Base-by-base conservation (phyloP, 2,797 vertebrate species). In the Neopelma chrysocephalum region DNA sequence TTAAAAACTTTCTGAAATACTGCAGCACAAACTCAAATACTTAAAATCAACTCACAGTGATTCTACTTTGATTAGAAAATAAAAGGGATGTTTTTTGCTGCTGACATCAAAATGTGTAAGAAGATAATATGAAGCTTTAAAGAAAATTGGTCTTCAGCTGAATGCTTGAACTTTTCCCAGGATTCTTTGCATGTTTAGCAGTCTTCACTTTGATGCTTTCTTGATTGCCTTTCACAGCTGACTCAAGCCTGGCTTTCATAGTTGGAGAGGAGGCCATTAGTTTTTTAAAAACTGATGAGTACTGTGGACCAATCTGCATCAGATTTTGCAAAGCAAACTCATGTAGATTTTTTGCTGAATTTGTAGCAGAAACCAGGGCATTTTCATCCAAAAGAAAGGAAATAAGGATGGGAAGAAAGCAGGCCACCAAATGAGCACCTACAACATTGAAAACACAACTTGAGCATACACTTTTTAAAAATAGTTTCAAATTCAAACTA, bases 361-460 rank as follows among this genome's bases (percentile, higher is more conserved):
- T 70, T 36, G 98, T 96, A 86, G 99, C 98, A 20, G 99, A 99
- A 93, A 96, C 95, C 50, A 99, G 97, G 4, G 98, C 96, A 73
- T 99, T 99, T 89, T 99, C 99, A 91, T 99, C 99, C 98, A 99
- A 91, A 72, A 99, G 98, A 96, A 99, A 99, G 94, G 99, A 99
- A 96, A 99, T 98, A 76, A 99, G 98, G 64, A 99, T 97, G 14
- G 98, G 99, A 38, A 99, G 96, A 84, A 99, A 96, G 94, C 98
- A 93, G 71, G 98, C 97, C 79, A 98, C 97, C 95, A 99, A 97
- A 81, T 97, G 98, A 93, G 98, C 91, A 90, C 99, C 99, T 99
- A 95, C 38, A 77, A 93, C 47, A 84, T 83, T n/a, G 85, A 97
- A 96, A 91, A 87, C 20, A 82, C n/a, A 48, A 56, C 29, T 83